Base-by-base conservation (phyloP, 2,113 vertebrate species). In the Etheostoma spectabile region DNA sequence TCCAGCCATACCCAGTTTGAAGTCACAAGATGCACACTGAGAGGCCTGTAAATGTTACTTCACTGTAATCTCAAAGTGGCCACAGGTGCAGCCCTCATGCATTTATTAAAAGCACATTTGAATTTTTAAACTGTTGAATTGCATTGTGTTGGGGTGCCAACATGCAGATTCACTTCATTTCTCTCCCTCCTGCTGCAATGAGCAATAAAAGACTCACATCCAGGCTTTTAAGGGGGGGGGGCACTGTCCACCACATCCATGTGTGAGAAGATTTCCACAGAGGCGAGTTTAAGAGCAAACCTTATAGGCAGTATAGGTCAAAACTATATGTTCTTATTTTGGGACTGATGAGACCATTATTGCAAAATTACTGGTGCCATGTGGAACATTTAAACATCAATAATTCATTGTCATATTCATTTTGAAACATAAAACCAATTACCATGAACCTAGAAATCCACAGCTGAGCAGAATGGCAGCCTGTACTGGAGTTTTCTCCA, bases 71-170 rank as follows among this genome's bases (percentile, higher is more conserved):
- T 78, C 63, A 80, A 74, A 88, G 80, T 62, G 78, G 82, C 86
- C 85, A 62, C 88, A 91, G 88, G 83, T 89, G 87, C 80, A 82
- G 84, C 56, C 49, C 66, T 88, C 85, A 90, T 90, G 83, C 87
- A 91, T 91, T 89, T 87, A 87, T 89, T 87, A 87, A 85, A 80
- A 68, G 46, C 22, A n/a, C 62, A 83, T 91, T 87, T 85, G 18
- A 68, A 83, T 84, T 81, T 79, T 84, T 74, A 74, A 91, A 73
- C 76, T 53, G 59, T 71, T 78, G 77, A 42, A 88, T 78, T 67
- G 62, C 56, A 21, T 35, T 30, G 74, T 69, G 74, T 63, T 65
- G 57, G 70, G 69, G 55, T 30, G 51, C 49, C 11, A 52, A 70
- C 45, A 62, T 63, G 80, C 51, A 57, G 52, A 67, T 70, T 27